Evolutionary conservation across 1,140 invertebrate species (phyloP).

Genomic region (Papilio polytes): DNA sequence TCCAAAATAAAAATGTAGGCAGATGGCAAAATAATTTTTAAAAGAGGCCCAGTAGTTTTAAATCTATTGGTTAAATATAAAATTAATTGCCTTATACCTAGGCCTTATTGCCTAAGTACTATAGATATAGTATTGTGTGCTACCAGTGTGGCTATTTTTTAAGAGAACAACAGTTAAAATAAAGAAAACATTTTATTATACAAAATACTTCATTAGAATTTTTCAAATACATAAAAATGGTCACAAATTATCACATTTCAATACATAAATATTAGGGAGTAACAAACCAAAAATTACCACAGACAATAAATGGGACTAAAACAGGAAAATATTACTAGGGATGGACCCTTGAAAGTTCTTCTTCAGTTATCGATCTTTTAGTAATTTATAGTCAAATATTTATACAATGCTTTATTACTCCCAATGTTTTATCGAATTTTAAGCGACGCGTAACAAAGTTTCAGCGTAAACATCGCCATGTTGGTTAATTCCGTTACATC

Average conservation of each 20-base stretch:
- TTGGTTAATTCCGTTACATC: slow-evolving; percentile 57
- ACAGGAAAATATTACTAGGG: not conserved
- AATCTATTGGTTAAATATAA: too few relatives aligned
- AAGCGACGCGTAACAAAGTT: slow-evolving; percentile 50
- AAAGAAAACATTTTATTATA: not conserved
- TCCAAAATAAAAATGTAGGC: too few relatives aligned
- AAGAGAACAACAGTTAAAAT: too few relatives aligned
- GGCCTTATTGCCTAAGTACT: too few relatives aligned
- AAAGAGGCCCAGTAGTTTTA: too few relatives aligned
- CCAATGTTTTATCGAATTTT: slow-evolving; percentile 14
- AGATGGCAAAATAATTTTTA: too few relatives aligned
- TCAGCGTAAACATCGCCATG: slow-evolving; percentile 59
- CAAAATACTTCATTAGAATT: not conserved
- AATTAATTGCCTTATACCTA: too few relatives aligned
- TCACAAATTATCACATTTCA: slow-evolving; percentile 12
- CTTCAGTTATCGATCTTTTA: not conserved
- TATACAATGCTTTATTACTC: too few relatives aligned
- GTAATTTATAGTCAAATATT: not conserved
- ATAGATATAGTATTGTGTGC: too few relatives aligned
- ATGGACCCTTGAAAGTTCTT: not conserved
- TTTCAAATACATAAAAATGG: not conserved
- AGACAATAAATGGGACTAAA: not conserved
- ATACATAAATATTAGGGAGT: not conserved
- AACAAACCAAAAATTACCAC: not conserved
- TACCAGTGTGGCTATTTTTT: too few relatives aligned